Base-by-base conservation (phyloP, 2,797 vertebrate species). In the Eulemur mongoz region DNA sequence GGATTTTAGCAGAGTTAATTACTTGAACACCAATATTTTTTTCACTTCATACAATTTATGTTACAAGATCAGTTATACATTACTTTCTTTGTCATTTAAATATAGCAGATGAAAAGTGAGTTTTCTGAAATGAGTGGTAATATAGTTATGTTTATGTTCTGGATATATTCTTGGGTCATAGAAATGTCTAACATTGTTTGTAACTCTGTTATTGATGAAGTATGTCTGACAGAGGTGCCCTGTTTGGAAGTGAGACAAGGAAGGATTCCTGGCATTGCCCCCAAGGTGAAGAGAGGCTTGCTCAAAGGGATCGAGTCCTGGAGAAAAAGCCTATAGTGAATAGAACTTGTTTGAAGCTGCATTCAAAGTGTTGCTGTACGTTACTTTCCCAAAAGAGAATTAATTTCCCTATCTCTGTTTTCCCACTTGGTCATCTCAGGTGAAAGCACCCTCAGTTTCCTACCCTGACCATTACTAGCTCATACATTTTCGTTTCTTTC, bases 61-160 rank as follows among this genome's bases (percentile, higher is more conserved):
- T 73, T 84, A 18, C 25, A 85, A 93, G 30, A 67, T 90, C 20
- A 95, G 20, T 23, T 90, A 88, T 59, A 35, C 38, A 69, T 80
- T 63, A 76, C 18, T 80, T 84, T 89, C 8, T 91, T 63, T 88
- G 3, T 90, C 30, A 82, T 81, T 96, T 92, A 96, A 93, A 96
- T 73, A 85, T 65, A 93, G 22, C n/a, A 85, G 30, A 82, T 84
- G 65, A 90, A 96, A 92, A 70, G 30, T 80, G 15, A 1, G 7
- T 90, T 89, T 96, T 82, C 40, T 52, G n/a, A 91, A 81, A 92
- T 48, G 17, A 90, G 17, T 80, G 4, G 17, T 81, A 72, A 67
- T 75, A 13, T 70, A 86, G 89, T 83, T 13, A 9, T 67, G 5
- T 57, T 90, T 32, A 93, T 92, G 18, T 57, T 40, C n/a, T 27